Conservation (phyloP, 2,113 vertebrate species). For the Boleophthalmus pectinirostris region DNA sequence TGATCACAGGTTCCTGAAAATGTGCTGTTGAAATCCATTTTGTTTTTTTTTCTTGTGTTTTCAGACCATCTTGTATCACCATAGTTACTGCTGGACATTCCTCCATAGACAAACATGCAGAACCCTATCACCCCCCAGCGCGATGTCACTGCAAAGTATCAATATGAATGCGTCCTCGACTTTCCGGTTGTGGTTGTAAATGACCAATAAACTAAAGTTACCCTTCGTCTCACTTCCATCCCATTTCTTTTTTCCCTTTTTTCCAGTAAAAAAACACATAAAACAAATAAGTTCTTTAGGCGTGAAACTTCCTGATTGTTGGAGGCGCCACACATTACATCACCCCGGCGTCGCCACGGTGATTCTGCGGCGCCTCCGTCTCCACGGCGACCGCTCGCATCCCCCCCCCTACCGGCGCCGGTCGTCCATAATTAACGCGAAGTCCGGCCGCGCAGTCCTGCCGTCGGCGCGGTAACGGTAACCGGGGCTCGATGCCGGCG, state of each 20-base stretch:
- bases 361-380: slow-evolving; percentile 35
- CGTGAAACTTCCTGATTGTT: slow-evolving; percentile 45
- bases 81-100: too few relatives aligned
- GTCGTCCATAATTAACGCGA: not conserved
- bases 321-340: slow-evolving; percentile 19
- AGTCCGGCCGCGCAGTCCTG: not conserved
- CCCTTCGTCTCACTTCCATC: slow-evolving; percentile 21
- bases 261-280: slow-evolving; percentile 48
- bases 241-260: slow-evolving; percentile 22
- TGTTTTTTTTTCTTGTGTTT: too few relatives aligned
- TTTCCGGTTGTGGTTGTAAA: too few relatives aligned
- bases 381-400: slow-evolving; percentile 40
- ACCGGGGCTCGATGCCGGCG: not conserved
- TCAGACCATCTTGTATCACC: too few relatives aligned
- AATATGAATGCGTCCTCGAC: too few relatives aligned
- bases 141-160: too few relatives aligned
- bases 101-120: too few relatives aligned
- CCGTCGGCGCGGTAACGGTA: slow-evolving; percentile 4
- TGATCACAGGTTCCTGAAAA: too few relatives aligned
- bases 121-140: too few relatives aligned
- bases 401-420: slow-evolving; percentile 28
- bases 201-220: not conserved
- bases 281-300: slow-evolving; percentile 44
- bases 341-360: slow-evolving; percentile 24
- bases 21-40: too few relatives aligned